Evolutionary conservation across 2,113 vertebrate species (phyloP).

Genomic region (Myxocyprinus asiaticus): DNA sequence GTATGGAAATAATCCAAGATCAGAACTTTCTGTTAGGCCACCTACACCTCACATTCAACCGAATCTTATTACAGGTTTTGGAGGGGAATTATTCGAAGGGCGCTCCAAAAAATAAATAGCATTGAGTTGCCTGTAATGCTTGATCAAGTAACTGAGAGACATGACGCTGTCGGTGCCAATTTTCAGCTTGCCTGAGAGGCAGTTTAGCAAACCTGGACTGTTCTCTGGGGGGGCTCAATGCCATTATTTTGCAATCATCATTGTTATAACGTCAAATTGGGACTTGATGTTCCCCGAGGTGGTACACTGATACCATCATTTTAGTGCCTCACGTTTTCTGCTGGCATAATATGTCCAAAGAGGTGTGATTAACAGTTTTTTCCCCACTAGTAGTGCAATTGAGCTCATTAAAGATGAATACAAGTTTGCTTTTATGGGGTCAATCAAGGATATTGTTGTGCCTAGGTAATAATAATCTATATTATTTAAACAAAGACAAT

Average conservation of each 20-base stretch:
- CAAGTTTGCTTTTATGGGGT: conserved; percentile 25
- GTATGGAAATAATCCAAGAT: conserved; percentile 44
- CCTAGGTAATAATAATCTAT: conserved; percentile 6
- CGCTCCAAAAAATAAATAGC: conserved; percentile 44
- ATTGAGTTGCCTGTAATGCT: conserved; percentile 38
- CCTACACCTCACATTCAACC: conserved; percentile 9
- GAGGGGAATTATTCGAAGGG: conserved; percentile 14
- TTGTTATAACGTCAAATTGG: conserved; percentile 26
- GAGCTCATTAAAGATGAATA: conserved; percentile 45
- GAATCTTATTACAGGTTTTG: conserved; percentile 18
- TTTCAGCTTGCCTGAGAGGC: conserved; percentile 4
- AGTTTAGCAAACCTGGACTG: conserved; percentile 8
- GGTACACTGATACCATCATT: background rate
- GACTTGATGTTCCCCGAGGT: conserved; percentile 9
- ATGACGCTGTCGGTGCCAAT: conserved; percentile 12
- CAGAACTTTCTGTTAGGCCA: conserved; percentile 25
- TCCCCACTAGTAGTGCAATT: conserved; percentile 17
- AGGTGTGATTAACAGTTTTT: conserved; percentile 36
- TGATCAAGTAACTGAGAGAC: conserved; percentile 34
- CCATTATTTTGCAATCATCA: conserved; percentile 39
- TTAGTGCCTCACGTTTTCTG: background rate
- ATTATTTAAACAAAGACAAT: background rate
- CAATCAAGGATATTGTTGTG: conserved; percentile 32
- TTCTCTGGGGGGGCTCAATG: background rate
- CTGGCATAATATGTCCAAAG: conserved; percentile 16